Evolutionary conservation across 1,140 invertebrate genomes (phyloP).

Genomic region (Lasioglossum albipes): DNA sequence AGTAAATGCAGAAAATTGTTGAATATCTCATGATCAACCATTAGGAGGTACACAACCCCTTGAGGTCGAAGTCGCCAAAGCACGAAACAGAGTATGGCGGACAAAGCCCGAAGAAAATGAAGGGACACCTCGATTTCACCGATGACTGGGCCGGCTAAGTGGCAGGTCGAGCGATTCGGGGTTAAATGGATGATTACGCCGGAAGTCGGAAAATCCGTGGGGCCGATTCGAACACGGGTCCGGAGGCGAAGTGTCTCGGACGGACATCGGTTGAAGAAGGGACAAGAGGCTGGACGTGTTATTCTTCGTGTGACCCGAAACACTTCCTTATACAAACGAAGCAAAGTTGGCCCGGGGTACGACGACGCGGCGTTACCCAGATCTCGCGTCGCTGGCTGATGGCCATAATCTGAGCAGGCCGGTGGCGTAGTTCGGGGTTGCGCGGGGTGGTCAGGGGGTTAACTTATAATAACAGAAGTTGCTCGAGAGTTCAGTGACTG

Average conservation of each 20-base stretch:
- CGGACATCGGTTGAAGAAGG: slow-evolving; percentile 52
- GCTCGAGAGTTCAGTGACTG: slow-evolving; percentile 75
- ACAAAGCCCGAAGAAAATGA: neutral
- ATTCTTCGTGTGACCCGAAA: slow-evolving; percentile 74
- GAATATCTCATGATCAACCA: too few species aligned
- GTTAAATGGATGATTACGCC: slow-evolving; percentile 20
- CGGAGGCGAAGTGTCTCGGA: slow-evolving; percentile 20
- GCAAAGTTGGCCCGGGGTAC: slow-evolving; percentile 68
- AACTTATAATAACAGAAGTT: slow-evolving; percentile 81
- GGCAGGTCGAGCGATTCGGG: neutral
- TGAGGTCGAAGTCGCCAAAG: too few species aligned
- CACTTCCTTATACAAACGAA: slow-evolving; percentile 77
- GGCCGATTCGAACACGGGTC: neutral
- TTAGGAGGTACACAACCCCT: too few species aligned
- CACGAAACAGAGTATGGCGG: neutral
- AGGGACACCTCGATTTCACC: neutral
- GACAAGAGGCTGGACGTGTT: slow-evolving; percentile 75
- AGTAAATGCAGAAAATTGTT: too few species aligned
- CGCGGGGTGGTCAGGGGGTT: slow-evolving; percentile 67
- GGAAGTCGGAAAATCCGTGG: neutral
- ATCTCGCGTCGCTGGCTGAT: slow-evolving; percentile 76
- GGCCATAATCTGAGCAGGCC: slow-evolving; percentile 76
- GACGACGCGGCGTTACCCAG: slow-evolving; percentile 67
- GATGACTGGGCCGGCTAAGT: neutral
- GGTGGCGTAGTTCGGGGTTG: slow-evolving; percentile 47